Evolutionary conservation across 2,888 invertebrate species (phyloP), one percentile per base, ranked within the genome.

Genomic region (Hirtodrosophila trivittata): DNA sequence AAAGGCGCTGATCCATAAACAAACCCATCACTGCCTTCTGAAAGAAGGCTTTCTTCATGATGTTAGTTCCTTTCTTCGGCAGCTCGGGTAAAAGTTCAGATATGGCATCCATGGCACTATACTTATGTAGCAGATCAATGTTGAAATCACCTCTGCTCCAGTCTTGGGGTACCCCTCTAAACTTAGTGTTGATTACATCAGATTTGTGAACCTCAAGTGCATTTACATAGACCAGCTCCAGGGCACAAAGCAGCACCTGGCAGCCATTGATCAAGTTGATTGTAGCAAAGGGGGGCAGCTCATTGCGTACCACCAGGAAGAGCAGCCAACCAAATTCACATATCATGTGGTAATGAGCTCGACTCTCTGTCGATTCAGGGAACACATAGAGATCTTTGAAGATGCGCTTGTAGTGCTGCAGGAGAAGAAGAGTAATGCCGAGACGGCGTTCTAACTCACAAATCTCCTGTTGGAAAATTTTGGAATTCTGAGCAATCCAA

Each of bases 251-350:
- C 3, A 86, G 65, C 6, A 86, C 28, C 14, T 82, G 75, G 8
- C 69, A 80, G 8, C 73, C 67, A 18, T 56, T 58, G 9, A 80
- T 51, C 1, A 84, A 49, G 25, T 64, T 75, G 6, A 9, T 33
- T 1, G 64, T 63, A 0, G 50, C 49, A 32, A 69, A 59, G 0
- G 59, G 21, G 0, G 75, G 80, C 21, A 84, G 18, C 25, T 75
- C 75, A 16, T 77, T 86, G 3, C 86, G 75, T 1, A 66, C 49
- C 21, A 62, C 42, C 8, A 82, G 58, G 16, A 86, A 82, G 3
- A 82, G 33, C 0, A 82, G 52, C 82, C 82, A 82, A 1, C 86
- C 72, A 18, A 82, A 72, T 7, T 84, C 81, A 30, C 70, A 86
- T 0, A 86, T 30, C 33, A 66, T 58, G 2, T 72, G 49, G 26